Conservation (phyloP, 2,113 vertebrate species). For the Carollia perspicillata region DNA sequence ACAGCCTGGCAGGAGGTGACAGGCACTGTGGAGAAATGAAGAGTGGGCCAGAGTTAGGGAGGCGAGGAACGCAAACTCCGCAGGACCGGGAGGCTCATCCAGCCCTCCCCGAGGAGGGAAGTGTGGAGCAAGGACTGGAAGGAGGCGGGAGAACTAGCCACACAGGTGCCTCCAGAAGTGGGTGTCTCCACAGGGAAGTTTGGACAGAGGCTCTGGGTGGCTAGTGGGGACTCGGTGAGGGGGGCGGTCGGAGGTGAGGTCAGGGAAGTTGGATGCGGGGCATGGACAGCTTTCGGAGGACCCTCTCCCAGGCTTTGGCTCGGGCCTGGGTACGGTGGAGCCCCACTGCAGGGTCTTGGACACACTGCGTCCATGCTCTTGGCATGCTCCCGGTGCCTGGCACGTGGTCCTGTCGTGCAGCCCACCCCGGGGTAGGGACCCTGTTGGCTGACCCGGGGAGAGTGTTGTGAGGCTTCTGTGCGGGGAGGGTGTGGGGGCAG, state of each 20-base stretch:
- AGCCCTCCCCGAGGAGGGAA: no score
- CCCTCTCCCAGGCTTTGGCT: background rate
- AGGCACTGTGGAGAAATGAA: background rate
- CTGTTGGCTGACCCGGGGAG: background rate
- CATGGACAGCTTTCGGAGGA: background rate
- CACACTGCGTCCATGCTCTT: background rate
- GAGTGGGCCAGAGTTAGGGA: background rate
- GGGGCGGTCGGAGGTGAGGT: background rate
- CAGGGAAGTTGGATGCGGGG: no score
- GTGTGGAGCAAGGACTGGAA: background rate
- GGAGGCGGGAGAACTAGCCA: background rate
- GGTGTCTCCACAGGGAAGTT: background rate
- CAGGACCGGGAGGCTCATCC: accelerated
- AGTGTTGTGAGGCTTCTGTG: background rate
- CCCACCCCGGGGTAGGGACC: background rate
- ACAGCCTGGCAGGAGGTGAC: background rate
- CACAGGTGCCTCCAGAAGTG: no score
- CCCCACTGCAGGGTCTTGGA: background rate
- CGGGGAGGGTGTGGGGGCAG: background rate
- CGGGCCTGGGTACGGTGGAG: background rate
- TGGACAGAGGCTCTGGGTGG: background rate
- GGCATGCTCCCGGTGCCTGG: background rate
- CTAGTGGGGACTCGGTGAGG: background rate
- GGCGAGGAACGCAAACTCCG: background rate
- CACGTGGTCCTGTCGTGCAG: background rate